Evolutionary conservation across 2,797 vertebrate genomes (phyloP), one percentile per base, ranked within the genome.

Genomic region (Lindbergichthys nudifrons): DNA sequence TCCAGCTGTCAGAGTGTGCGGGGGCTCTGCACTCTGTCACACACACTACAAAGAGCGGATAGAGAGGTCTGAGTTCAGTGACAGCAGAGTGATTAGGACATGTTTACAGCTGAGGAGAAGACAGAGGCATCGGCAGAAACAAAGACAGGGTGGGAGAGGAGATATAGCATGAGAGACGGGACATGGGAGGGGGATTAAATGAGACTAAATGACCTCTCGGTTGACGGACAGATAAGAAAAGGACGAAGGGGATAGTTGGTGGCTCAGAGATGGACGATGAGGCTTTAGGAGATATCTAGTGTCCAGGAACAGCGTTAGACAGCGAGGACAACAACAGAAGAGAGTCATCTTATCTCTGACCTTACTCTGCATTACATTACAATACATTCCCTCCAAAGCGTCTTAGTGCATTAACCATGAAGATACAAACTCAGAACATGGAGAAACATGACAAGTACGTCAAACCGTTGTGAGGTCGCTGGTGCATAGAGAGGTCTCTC

Each of bases 1-100:
- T 77, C 69, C 69, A 71, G 87, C 90, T 92, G 91, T 91, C 91
- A 88, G 88, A 81, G 87, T 78, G 56, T 84, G 80, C 52, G 10
- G 85, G 79, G 75, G 79, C 81, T 46, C 74, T 75, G 86, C 83
- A 81, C 88, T 89, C 88, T 84, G 87, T 89, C 87, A 85, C 76
- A 78, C 70, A 51, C 79, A 70, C 80, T 86, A 85, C 42, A 75
- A 79, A 76, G 59, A 58, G 67, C 39, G 70, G 82, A 89, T 82
- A 51, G 80, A 91, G 88, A 86, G 82, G 87, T 87, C 54, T 79
- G 84, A 81, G 78, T 70, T 75, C 16, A 60, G 77, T 84, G 71
- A 81, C 87, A 82, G 80, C 43, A n/a, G 83, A 83, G 65, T 88
- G 85, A 89, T 85, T 77, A 85, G 81, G 64, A 61, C 63, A 26